A percentile compares a stretch with the other conserved stretches of the same genome.
phyloP scores from a whole-genome alignment of 2,888 invertebrate species.

The Oconnorella tubifera region DNA sequence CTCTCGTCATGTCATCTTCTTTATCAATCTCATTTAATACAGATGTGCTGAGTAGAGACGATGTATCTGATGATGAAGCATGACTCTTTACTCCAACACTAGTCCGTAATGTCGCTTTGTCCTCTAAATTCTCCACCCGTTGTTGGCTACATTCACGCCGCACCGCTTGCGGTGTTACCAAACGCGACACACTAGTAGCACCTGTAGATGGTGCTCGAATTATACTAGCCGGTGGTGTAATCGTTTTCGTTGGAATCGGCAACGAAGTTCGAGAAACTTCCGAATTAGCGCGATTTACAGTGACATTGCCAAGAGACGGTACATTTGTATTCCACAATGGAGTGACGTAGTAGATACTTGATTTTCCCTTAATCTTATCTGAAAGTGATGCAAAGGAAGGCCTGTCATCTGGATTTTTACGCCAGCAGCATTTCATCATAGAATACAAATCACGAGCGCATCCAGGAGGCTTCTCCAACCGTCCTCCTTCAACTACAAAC shows the following conservation, averaged over 20 bases:
- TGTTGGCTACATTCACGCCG: background rate
- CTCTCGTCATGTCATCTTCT: slow-evolving; percentile 9
- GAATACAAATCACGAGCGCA: slow-evolving; percentile 32
- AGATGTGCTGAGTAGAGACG: slow-evolving; percentile 5
- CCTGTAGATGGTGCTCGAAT: too few relatives aligned
- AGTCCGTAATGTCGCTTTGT: background rate
- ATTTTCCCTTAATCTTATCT: slow-evolving; percentile 37
- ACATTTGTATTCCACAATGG: slow-evolving; percentile 7
- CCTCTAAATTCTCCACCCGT: background rate
- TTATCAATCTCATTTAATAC: background rate
- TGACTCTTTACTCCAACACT: background rate
- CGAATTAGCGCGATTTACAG: background rate
- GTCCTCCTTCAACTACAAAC: slow-evolving; percentile 34
- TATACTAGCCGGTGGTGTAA: background rate
- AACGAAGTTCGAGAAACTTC: background rate
- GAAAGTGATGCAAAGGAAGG: slow-evolving; percentile 33
- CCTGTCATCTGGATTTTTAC: slow-evolving; percentile 26
- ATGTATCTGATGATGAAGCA: slow-evolving; percentile 12
- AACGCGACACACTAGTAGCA: too few relatives aligned
- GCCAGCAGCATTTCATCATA: slow-evolving; percentile 37
- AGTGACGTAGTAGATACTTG: slow-evolving; percentile 34
- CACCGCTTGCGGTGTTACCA: background rate
- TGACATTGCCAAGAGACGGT: background rate
- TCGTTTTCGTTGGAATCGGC: background rate
- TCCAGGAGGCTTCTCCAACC: slow-evolving; percentile 35